Percentiles rank a stretch among this genome's conserved stretches.
Evolutionary conservation across 2,797 vertebrate genomes (phyloP).

Genomic region (Stomatorhinus walkeri): DNA sequence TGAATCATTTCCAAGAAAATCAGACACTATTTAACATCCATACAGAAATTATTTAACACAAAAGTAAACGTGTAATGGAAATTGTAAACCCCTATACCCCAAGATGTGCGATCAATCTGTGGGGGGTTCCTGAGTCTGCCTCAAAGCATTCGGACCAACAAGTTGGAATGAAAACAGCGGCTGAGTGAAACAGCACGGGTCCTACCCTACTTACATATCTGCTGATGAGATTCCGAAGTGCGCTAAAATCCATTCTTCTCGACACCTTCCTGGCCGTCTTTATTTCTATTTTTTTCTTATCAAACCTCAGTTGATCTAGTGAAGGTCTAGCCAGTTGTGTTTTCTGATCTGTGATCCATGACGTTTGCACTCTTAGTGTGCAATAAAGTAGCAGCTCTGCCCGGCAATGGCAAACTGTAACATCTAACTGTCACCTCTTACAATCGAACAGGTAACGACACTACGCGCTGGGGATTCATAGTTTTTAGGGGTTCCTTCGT

Average conservation of each 20-base stretch:
- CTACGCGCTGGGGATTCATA: conserved; percentile 30
- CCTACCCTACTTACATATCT: conserved; percentile 78
- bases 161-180: conserved; percentile 14
- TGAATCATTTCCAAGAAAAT: not conserved
- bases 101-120: not conserved
- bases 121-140: not conserved
- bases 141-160: not conserved
- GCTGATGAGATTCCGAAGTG: conserved; percentile 78
- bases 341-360: conserved; percentile 52
- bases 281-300: conserved; percentile 20
- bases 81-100: not conserved
- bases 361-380: conserved; percentile 33
- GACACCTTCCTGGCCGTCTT: conserved; percentile 36
- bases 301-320: conserved; percentile 26
- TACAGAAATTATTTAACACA: not conserved
- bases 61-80: not conserved
- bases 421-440: conserved; percentile 21
- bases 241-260: conserved; percentile 81
- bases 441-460: conserved; percentile 20
- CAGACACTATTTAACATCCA: not conserved
- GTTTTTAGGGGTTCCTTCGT: conserved; percentile 21
- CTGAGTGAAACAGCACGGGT: not conserved
- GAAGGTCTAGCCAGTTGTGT: conserved; percentile 46
- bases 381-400: conserved; percentile 27
- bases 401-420: conserved; percentile 17